Conservation (phyloP, 2,888 invertebrate genomes). For the Lucinisca nassula region DNA sequence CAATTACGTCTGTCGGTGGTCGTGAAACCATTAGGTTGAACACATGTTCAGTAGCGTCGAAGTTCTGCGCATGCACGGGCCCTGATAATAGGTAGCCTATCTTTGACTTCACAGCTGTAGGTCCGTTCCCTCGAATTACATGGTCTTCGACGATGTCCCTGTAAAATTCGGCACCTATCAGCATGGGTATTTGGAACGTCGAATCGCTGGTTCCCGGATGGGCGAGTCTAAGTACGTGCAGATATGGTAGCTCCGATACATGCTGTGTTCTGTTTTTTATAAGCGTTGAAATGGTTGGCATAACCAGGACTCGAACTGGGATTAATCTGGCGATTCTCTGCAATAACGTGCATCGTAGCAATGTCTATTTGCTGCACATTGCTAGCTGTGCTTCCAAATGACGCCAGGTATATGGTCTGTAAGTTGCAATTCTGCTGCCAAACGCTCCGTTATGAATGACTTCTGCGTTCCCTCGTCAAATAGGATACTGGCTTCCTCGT, state of each 20-base stretch:
- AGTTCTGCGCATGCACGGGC: background rate
- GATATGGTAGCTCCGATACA: constrained; percentile 18
- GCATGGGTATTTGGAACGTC: constrained; percentile 33
- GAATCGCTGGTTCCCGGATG: constrained; percentile 36
- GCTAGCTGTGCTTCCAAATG: constrained; percentile 17
- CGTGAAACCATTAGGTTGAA: constrained; percentile 23
- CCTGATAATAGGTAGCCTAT: constrained; percentile 59
- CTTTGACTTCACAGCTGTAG: constrained; percentile 59
- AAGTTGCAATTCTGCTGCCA: constrained; percentile 13
- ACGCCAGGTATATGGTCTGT: constrained; percentile 9
- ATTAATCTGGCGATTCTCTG: constrained; percentile 22
- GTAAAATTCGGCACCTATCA: constrained; percentile 64
- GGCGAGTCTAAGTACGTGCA: constrained; percentile 44
- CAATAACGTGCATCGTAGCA: constrained; percentile 10
- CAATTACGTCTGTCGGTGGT: constrained; percentile 15
- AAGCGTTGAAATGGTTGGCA: constrained; percentile 22
- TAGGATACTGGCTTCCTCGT: constrained; percentile 19
- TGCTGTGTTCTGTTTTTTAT: too few species aligned
- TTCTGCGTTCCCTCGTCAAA: too few species aligned
- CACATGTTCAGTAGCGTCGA: background rate
- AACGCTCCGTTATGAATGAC: constrained; percentile 25
- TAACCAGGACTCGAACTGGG: constrained; percentile 18
- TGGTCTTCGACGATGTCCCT: constrained; percentile 56
- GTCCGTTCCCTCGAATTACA: constrained; percentile 54
- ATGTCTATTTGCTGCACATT: background rate